Evolutionary conservation across 2,888 invertebrate genomes (phyloP), one percentile per base, ranked within the genome.

Genomic region (Lissonota sp.): DNA sequence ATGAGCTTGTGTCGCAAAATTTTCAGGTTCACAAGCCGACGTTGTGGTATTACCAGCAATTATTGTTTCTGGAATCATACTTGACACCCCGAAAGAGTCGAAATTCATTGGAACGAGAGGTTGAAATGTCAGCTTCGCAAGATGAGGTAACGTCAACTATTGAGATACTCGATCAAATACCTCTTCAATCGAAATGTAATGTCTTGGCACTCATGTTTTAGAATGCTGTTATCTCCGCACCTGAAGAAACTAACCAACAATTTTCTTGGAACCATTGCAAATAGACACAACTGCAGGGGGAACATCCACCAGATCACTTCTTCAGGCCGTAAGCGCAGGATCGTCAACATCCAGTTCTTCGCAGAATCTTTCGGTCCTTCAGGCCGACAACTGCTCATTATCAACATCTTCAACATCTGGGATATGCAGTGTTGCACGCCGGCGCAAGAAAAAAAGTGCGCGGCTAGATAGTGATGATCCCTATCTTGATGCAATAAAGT

Each of bases 371-470:
- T 26, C 26, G 3, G 1, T 3, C 26, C 26, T 26, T 26, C 26
- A 26, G 26, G 1, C 3, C 26, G 26, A 26, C 26, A 3, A 26
- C 26, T 26, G 26, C 26, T 26, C 26, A 26, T 42, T 55, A 67
- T 44, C 55, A 16, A 67, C 40, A 55, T 67, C 67, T 42, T 67
- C 67, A 16, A 51, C 67, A 67, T 67, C 67, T 37, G 55, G 55
- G 16, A 39, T 67, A 67, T 67, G 37, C 26, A 26, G 26, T 26
- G 26, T 26, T 26, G 26, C 67, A 67, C 67, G 14, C 40, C 67
- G 55, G 26, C 55, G 42, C 14, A 67, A 67, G 55, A 67, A 67
- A 67, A 67, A 55, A 51, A 40, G 46, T 53, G 64, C 64, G 6
- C 64, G 64, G 39, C 51, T 37, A 7, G 46, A 64, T 26, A 64